Evolutionary conservation across 1,140 invertebrate genomes (phyloP).

Genomic region (Meloidogyne floridensis): DNA sequence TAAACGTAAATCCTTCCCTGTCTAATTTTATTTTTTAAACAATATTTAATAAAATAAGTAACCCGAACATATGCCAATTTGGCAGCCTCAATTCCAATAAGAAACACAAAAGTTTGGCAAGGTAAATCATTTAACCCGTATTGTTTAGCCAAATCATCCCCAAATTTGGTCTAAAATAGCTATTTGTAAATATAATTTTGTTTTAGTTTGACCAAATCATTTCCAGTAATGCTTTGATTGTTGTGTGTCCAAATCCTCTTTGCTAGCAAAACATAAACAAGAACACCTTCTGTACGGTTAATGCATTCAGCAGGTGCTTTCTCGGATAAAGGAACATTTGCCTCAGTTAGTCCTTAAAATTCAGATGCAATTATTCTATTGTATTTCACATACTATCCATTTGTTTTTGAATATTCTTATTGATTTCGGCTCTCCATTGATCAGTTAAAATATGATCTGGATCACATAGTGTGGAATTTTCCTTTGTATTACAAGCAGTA

Average conservation of each 20-base stretch:
- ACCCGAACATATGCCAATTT: constrained; percentile 58
- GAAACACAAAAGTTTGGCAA: constrained; percentile 57
- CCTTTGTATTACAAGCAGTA: constrained; percentile 53
- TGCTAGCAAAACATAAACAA: constrained; percentile 54
- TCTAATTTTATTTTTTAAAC: constrained; percentile 30
- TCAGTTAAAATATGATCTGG: constrained; percentile 61
- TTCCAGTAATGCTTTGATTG: constrained; percentile 54
- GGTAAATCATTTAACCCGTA: constrained; percentile 44
- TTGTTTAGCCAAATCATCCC: constrained; percentile 44
- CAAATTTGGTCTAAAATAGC: constrained; percentile 49
- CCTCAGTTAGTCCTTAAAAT: constrained; percentile 43
- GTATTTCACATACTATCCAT: constrained; percentile 36
- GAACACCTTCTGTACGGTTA: constrained; percentile 47
- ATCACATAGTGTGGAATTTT: constrained; percentile 58
- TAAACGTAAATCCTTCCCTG: constrained; percentile 52
- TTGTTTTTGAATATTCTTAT: constrained; percentile 51
- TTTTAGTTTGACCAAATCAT: constrained; percentile 43
- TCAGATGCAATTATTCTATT: not conserved
- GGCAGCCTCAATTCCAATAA: constrained; percentile 57
- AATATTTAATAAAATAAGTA: not conserved
- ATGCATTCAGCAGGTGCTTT: constrained; percentile 47
- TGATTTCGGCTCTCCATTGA: constrained; percentile 54
- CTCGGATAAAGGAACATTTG: constrained; percentile 52
- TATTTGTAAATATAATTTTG: not conserved
- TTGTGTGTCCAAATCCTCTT: constrained; percentile 51